Conservation (phyloP, 2,113 vertebrate genomes). For the Ochotona curzoniae region DNA sequence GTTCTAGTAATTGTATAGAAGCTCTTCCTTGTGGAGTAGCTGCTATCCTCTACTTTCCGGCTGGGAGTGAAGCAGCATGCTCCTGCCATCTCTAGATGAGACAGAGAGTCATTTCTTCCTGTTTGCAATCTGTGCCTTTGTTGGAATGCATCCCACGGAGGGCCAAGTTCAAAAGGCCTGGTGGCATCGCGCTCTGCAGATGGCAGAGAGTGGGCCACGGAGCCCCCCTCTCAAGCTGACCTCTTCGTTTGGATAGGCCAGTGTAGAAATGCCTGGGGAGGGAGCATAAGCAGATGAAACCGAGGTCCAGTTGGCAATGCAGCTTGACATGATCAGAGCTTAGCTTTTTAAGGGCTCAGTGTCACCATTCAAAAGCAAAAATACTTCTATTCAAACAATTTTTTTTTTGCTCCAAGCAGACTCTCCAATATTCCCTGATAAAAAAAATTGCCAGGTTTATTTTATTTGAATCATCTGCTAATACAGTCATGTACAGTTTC, state of each 20-base stretch:
- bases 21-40: background rate
- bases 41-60: background rate
- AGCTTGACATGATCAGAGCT: background rate
- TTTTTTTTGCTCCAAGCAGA: constrained; percentile 48
- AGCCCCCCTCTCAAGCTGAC: background rate
- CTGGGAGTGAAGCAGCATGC: background rate
- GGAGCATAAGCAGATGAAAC: background rate
- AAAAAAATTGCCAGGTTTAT: constrained; percentile 67
- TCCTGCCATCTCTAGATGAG: constrained; percentile 10
- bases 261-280: no score
- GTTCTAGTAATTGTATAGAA: background rate
- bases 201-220: no score
- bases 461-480: no score
- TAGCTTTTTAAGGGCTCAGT: background rate
- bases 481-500: constrained; percentile 63
- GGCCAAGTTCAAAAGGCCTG: background rate
- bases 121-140: background rate
- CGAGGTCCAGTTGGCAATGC: background rate
- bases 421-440: constrained; percentile 64
- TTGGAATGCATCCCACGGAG: background rate
- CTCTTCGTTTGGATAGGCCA: background rate
- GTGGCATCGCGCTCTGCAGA: background rate
- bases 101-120: background rate
- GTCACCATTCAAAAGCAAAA: constrained; percentile 32
- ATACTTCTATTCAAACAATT: constrained; percentile 20